These are phyloP conservation scores for Sarcoramphus papa DNA, from an alignment of 2,797 vertebrate species.

Conservation along the genomic window DNA sequence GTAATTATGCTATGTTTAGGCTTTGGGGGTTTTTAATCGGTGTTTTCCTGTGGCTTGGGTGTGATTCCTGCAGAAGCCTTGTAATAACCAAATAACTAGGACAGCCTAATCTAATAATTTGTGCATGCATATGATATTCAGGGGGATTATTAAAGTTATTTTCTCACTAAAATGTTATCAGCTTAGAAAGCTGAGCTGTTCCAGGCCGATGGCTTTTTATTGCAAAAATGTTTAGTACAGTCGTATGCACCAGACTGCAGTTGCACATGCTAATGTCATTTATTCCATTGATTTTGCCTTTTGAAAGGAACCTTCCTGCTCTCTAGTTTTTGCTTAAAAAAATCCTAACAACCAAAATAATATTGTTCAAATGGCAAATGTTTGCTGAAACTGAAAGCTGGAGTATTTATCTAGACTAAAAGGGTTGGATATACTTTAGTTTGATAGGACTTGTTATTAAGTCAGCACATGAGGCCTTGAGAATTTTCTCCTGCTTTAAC, in stretches of 20 bases:
- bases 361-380: background rate
- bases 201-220: background rate
- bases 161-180: slow-evolving; percentile 51
- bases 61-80: slow-evolving; percentile 55
- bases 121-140: slow-evolving; percentile 42
- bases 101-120: slow-evolving; percentile 63
- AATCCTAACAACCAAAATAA: background rate
- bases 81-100: slow-evolving; percentile 58
- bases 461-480: background rate
- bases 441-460: slow-evolving; percentile 2
- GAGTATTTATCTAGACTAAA: background rate
- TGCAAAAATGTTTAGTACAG: slow-evolving; percentile 13
- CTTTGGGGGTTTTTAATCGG: slow-evolving; percentile 20
- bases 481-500: background rate
- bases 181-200: slow-evolving; percentile 24
- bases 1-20: slow-evolving; percentile 54
- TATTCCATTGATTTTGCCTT: background rate
- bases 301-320: background rate
- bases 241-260: background rate
- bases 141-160: slow-evolving; percentile 53
- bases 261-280: background rate
- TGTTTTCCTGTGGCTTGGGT: slow-evolving; percentile 53
- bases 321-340: background rate
- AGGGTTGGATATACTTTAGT: background rate
- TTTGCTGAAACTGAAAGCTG: background rate